Evolutionary conservation across 2,888 invertebrate species (phyloP).

Genomic region (Trissolcus japonicus): DNA sequence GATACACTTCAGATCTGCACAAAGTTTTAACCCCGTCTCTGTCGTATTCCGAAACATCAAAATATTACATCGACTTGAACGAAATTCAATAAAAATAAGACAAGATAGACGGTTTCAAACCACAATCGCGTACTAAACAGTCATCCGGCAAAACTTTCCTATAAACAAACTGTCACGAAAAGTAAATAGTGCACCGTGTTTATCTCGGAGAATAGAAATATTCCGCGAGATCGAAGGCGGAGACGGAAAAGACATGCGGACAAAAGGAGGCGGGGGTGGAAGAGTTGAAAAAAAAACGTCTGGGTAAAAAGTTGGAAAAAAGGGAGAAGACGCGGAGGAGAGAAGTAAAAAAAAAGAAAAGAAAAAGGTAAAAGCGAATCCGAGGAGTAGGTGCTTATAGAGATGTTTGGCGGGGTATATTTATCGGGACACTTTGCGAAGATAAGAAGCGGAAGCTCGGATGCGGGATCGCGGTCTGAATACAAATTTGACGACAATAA

Average conservation of each 20-base stretch:
- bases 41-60: too few species aligned
- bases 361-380: slow-evolving; percentile 19
- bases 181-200: slow-evolving; percentile 1
- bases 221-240: not conserved
- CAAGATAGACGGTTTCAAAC: not conserved
- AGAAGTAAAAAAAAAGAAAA: slow-evolving; percentile 9
- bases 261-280: not conserved
- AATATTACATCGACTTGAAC: too few species aligned
- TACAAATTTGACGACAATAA: slow-evolving; percentile 49
- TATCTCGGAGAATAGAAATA: slow-evolving; percentile 4
- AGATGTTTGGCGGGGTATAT: slow-evolving; percentile 48
- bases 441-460: slow-evolving; percentile 41
- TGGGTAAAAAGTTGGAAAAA: not conserved
- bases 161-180: not conserved
- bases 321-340: not conserved
- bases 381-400: slow-evolving; percentile 24
- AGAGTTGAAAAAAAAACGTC: not conserved
- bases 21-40: too few species aligned
- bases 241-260: not conserved
- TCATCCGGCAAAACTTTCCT: slow-evolving; percentile 5
- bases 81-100: too few species aligned
- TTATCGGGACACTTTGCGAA: slow-evolving; percentile 47
- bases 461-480: slow-evolving; percentile 21
- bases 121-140: slow-evolving; percentile 3
- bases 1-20: too few species aligned